Base-by-base conservation (phyloP, 2,888 invertebrate genomes). In the Tupiocoris notatus region DNA sequence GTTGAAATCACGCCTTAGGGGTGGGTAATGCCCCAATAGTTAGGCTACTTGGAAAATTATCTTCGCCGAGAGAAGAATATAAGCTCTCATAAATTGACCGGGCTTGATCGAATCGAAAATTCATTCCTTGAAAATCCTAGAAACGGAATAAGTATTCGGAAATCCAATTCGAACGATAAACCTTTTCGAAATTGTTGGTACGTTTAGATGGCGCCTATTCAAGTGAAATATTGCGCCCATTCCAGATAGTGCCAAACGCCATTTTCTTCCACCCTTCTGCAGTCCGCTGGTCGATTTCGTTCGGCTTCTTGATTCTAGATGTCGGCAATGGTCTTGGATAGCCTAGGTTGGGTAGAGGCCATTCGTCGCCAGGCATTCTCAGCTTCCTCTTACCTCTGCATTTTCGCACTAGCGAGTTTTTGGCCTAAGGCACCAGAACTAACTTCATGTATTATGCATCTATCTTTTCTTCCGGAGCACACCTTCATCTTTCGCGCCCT, bases 361-460 rank as follows among this genome's bases (percentile, higher is more conserved):
- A 39, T 39, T 39, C 39, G 39, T 39, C 39, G 39, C 39, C 12
- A n/a, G 39, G 39, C 39, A 12, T 39, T 39, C 12, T 12, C 12
- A 39, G 39, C 39, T 39, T 7, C 39, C 39, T 39, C 39, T 39
- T 39, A 3, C 39, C 39, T 12, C 39, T 7, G 39, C 39, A 39
- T 12, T 12, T 39, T 12, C 3, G 12, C 39, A 39, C 39, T 39
- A 7, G 39, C 39, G 12, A 12, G 39, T 39, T 39, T 39, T 39
- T 39, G 39, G 39, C 56, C 67, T 57, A 57, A 56, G 57, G 22
- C 67, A 39, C 67, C 57, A 56, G 12, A 56, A 67, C 20, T 67
- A 54, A 54, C 22, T 67, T 67, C 67, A 67, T 67, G 67, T 67
- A 67, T 67, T 56, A 67, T 67, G 67, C 67, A 67, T 67, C 20